phyloP scores from a whole-genome alignment of 1,140 invertebrate species.

The Platorchestia sp. region DNA sequence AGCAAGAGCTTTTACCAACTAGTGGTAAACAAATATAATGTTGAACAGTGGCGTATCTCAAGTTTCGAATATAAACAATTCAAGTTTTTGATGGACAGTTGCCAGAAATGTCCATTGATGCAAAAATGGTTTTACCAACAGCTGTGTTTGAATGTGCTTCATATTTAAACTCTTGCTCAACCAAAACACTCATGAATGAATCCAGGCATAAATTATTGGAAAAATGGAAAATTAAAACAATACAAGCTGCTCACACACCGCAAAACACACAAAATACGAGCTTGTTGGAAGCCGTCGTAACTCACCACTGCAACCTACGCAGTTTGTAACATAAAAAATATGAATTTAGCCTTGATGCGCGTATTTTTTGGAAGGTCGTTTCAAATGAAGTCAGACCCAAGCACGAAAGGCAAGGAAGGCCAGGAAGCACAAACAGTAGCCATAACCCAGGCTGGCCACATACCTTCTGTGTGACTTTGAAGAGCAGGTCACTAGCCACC shows the following conservation, averaged over 20 bases:
- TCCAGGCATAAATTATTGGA: background rate
- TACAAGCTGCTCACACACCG: background rate
- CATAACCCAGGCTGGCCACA: background rate
- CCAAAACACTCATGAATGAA: no score
- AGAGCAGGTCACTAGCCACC: slow-evolving; percentile 78
- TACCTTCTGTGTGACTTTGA: slow-evolving; percentile 77
- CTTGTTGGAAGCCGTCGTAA: background rate
- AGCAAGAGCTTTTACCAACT: no score
- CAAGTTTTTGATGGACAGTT: no score
- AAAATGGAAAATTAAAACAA: background rate
- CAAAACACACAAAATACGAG: background rate
- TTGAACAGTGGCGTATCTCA: no score
- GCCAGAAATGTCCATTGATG: no score
- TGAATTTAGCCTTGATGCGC: background rate
- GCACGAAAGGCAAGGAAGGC: background rate
- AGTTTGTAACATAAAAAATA: background rate
- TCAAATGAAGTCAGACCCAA: background rate
- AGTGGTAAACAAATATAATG: no score
- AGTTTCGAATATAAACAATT: no score
- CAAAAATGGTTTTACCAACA: no score
- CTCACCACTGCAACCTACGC: no score
- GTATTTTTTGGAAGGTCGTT: background rate
- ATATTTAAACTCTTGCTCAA: no score
- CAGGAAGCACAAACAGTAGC: no score
- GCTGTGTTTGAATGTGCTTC: no score